These are phyloP conservation scores for Psilopsiagon aymara DNA, from an alignment of 2,113 vertebrate species.

Conservation along the genomic window DNA sequence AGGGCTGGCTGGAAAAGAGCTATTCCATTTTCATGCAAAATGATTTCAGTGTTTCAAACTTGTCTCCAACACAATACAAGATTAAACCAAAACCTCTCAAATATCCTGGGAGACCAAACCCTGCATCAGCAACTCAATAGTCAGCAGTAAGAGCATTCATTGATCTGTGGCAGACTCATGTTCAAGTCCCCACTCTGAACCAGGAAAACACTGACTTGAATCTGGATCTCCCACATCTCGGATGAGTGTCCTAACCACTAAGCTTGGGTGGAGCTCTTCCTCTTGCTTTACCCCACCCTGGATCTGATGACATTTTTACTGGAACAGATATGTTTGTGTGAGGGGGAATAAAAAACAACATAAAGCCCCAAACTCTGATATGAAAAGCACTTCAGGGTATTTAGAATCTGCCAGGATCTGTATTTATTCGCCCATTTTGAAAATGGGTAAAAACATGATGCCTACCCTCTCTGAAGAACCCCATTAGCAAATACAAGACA, in stretches of 20 bases:
- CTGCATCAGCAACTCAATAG: background rate
- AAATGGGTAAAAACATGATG: background rate
- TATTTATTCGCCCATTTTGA: background rate
- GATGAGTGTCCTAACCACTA: conserved; percentile 59
- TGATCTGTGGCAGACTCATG: background rate
- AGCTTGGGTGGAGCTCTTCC: conserved; percentile 57
- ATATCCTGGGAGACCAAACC: background rate
- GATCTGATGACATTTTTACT: conserved; percentile 56
- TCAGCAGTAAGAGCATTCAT: background rate
- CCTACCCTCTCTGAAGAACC: background rate
- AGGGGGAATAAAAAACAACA: background rate
- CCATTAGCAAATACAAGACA: background rate
- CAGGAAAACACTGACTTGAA: conserved; percentile 39
- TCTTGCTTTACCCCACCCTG: conserved; percentile 57
- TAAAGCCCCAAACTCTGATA: background rate
- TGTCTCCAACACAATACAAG: background rate
- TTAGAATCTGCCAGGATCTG: background rate
- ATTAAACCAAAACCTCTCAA: background rate
- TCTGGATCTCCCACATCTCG: conserved; percentile 42
- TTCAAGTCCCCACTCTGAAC: conserved; percentile 46
- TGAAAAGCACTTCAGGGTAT: background rate
- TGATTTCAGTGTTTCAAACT: background rate
- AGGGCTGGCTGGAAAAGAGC: background rate
- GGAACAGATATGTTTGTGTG: conserved; percentile 24
- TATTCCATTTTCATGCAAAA: background rate